Conservation (phyloP, 2,797 vertebrate genomes). For the Champsocephalus esox region DNA sequence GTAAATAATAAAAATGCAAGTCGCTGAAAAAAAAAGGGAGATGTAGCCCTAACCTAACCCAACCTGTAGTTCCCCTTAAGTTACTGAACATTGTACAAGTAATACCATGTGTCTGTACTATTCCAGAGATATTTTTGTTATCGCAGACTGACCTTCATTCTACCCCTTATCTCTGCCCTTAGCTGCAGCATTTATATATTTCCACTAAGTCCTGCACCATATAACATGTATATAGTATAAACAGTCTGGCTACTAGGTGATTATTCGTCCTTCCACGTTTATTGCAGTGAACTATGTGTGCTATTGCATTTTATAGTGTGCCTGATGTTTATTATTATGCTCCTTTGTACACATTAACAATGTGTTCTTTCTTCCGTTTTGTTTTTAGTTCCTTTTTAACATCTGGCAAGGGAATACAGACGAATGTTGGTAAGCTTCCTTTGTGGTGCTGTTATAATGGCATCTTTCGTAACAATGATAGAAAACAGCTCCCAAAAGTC, state of each 20-base stretch:
- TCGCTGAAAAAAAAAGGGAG: too few species aligned
- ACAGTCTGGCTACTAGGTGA: slow-evolving; percentile 17
- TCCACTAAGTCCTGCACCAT: slow-evolving; percentile 23
- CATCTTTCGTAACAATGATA: background rate
- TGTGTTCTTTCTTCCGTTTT: background rate
- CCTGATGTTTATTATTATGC: background rate
- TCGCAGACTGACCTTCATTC: slow-evolving; percentile 24
- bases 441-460: background rate
- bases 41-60: too few species aligned
- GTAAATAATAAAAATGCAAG: too few species aligned
- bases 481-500: background rate
- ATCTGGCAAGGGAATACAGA: background rate
- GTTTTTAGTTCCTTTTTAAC: background rate
- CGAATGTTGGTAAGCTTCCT: background rate
- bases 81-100: too few species aligned
- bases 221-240: slow-evolving; percentile 25
- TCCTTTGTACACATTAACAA: background rate
- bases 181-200: slow-evolving; percentile 19
- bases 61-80: too few species aligned
- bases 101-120: background rate
- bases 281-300: background rate
- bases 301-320: slow-evolving; percentile 9
- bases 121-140: slow-evolving; percentile 11
- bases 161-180: slow-evolving; percentile 33
- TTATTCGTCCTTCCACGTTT: background rate